Evolutionary conservation across 2,888 invertebrate species (phyloP).

Genomic region (Apodemia duryi): DNA sequence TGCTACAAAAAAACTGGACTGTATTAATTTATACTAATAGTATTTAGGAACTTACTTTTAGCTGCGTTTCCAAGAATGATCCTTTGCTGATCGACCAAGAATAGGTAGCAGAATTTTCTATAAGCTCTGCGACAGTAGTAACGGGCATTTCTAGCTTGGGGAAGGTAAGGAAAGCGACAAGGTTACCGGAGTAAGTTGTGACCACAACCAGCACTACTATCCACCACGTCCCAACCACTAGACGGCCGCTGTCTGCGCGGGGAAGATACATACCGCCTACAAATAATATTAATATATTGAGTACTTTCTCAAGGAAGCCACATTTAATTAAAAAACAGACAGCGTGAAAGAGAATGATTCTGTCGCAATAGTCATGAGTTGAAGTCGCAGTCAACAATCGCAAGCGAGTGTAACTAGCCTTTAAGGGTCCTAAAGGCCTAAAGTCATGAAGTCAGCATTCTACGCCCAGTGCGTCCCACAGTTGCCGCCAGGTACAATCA

Average conservation of each 20-base stretch:
- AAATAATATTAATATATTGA: background rate
- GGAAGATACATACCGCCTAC: slow-evolving; percentile 93
- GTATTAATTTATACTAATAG: too few species aligned
- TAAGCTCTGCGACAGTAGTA: slow-evolving; percentile 82
- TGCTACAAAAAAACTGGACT: too few species aligned
- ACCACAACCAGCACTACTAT: slow-evolving; percentile 92
- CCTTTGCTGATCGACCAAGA: slow-evolving; percentile 88
- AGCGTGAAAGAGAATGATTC: too few species aligned
- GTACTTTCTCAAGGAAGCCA: too few species aligned
- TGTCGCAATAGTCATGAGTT: too few species aligned
- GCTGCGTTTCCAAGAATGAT: slow-evolving; percentile 84
- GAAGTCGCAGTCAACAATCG: too few species aligned
- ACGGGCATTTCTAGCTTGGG: slow-evolving; percentile 89
- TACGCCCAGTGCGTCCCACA: too few species aligned
- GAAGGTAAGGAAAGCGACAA: slow-evolving; percentile 95
- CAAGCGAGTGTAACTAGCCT: too few species aligned
- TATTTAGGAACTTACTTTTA: slow-evolving; percentile 46
- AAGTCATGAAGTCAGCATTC: too few species aligned
- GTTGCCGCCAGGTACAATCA: too few species aligned
- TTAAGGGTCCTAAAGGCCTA: too few species aligned
- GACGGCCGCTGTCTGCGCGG: slow-evolving; percentile 89
- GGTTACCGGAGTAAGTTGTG: slow-evolving; percentile 94
- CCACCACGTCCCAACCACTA: slow-evolving; percentile 96
- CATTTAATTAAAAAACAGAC: too few species aligned
- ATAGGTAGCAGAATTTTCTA: slow-evolving; percentile 76